phyloP scores from a whole-genome alignment of 1,140 invertebrate genomes.

The Euborellia annulipes region DNA sequence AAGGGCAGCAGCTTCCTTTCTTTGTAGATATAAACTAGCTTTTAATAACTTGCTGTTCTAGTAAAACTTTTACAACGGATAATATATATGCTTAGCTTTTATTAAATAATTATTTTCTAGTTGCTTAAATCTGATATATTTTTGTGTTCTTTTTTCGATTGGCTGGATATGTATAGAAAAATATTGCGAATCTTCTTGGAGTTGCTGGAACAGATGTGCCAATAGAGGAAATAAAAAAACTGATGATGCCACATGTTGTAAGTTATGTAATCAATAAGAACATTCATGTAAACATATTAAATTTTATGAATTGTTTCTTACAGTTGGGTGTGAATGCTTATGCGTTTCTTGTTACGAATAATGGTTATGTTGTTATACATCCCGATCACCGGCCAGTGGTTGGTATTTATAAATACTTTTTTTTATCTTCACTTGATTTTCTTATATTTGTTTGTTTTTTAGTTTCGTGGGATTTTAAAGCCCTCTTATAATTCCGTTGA shows the following conservation, averaged over 20 bases:
- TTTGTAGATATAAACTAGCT: no score
- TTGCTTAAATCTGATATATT: no score
- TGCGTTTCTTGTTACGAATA: slow-evolving; percentile 90
- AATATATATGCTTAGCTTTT: no score
- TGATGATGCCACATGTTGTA: slow-evolving; percentile 81
- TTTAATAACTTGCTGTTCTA: no score
- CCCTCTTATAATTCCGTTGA: slow-evolving; percentile 92
- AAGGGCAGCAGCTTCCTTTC: no score
- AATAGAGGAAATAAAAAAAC: slow-evolving; percentile 70
- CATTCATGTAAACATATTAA: no score
- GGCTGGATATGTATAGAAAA: slow-evolving; percentile 37
- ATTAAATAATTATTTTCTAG: no score
- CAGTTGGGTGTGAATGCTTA: slow-evolving; percentile 92
- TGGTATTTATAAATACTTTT: no score
- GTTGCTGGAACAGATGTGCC: slow-evolving; percentile 89
- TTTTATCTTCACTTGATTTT: no score
- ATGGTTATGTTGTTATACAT: slow-evolving; percentile 91
- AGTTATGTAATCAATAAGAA: slow-evolving; percentile 17
- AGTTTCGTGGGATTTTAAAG: slow-evolving; percentile 77
- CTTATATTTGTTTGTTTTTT: not conserved
- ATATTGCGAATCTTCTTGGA: slow-evolving; percentile 76
- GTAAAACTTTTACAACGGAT: no score
- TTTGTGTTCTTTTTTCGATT: no score
- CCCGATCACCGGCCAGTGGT: slow-evolving; percentile 76
- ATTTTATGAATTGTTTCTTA: no score